A percentile compares a stretch with the other conserved stretches of the same genome.
Evolutionary conservation across 2,113 vertebrate genomes (phyloP).

Genomic region (Callionymus lyra): DNA sequence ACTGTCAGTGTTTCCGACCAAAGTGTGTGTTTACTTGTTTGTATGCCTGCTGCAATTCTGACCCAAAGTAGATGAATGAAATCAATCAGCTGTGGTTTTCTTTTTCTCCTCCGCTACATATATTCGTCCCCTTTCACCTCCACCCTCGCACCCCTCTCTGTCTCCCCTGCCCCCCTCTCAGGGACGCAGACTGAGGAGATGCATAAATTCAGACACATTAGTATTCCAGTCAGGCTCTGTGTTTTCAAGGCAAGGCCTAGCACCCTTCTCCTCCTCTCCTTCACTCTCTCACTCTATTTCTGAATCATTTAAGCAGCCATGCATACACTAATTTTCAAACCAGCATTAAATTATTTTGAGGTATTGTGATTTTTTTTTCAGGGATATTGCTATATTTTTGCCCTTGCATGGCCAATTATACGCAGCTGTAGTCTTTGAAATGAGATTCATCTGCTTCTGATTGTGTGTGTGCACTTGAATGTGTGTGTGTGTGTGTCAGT

Average conservation of each 20-base stretch:
- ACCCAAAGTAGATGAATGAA: slow-evolving; percentile 56
- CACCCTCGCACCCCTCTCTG: slow-evolving; percentile 16
- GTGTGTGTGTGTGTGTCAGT: slow-evolving; percentile 22
- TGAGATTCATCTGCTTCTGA: slow-evolving; percentile 59
- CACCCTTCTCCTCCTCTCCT: slow-evolving; percentile 42
- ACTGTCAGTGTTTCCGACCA: no score
- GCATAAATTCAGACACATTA: slow-evolving; percentile 73
- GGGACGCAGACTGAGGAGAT: slow-evolving; percentile 71
- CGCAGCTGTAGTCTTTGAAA: slow-evolving; percentile 59
- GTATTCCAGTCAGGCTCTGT: slow-evolving; percentile 73
- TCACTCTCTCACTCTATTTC: slow-evolving; percentile 51
- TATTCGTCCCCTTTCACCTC: slow-evolving; percentile 28
- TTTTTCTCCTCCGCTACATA: slow-evolving; percentile 45
- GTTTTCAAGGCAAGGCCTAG: slow-evolving; percentile 70
- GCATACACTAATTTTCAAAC: slow-evolving; percentile 45
- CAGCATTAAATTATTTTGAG: slow-evolving; percentile 41
- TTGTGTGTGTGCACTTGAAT: slow-evolving; percentile 24
- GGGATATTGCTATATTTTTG: slow-evolving; percentile 29
- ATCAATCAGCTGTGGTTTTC: slow-evolving; percentile 49
- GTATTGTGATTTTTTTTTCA: slow-evolving; percentile 20
- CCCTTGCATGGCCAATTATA: slow-evolving; percentile 45
- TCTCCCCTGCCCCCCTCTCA: slow-evolving; percentile 56
- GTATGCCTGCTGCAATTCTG: slow-evolving; percentile 32
- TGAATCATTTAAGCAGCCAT: slow-evolving; percentile 51
- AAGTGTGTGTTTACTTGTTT: slow-evolving; percentile 19